Conservation (phyloP, 2,113 vertebrate genomes). For the Xiphophorus couchianus region DNA sequence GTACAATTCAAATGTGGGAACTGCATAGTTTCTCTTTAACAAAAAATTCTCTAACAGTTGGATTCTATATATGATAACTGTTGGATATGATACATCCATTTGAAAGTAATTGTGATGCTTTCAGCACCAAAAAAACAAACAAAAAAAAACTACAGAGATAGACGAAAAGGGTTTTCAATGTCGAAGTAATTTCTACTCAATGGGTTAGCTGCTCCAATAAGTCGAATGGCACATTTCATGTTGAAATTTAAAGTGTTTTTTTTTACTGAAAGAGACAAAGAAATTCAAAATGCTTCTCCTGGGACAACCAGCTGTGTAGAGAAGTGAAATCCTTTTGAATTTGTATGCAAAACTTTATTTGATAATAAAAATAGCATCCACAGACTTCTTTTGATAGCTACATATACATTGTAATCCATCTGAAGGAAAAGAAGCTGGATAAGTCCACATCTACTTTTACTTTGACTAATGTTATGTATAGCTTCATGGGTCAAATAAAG, state of each 20-base stretch:
- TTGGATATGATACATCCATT: neutral
- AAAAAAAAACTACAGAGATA: neutral
- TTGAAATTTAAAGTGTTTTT: conserved; percentile 2
- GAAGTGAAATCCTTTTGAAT: conserved; percentile 76
- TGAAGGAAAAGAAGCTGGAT: conserved; percentile 88
- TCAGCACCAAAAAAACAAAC: neutral
- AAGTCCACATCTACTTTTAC: conserved; percentile 89
- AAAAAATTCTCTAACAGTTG: neutral
- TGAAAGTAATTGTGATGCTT: neutral
- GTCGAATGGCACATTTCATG: neutral
- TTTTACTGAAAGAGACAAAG: conserved; percentile 1
- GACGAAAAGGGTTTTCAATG: neutral
- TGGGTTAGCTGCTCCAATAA: neutral
- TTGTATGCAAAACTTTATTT: conserved; percentile 98
- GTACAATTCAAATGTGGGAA: too few relatives aligned
- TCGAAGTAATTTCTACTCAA: neutral
- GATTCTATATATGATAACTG: too few relatives aligned
- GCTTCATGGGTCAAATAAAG: conserved; percentile 96
- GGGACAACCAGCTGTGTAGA: conserved; percentile 27
- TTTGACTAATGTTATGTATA: conserved; percentile 92
- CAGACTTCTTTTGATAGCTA: conserved; percentile 94
- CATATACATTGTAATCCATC: conserved; percentile 93
- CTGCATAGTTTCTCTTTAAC: neutral
- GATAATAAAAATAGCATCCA: conserved; percentile 98
- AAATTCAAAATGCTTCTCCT: conserved; percentile 13